These are phyloP conservation scores for Athalia rosae DNA, from an alignment of 2,888 invertebrate genomes.

Conservation along the genomic window DNA sequence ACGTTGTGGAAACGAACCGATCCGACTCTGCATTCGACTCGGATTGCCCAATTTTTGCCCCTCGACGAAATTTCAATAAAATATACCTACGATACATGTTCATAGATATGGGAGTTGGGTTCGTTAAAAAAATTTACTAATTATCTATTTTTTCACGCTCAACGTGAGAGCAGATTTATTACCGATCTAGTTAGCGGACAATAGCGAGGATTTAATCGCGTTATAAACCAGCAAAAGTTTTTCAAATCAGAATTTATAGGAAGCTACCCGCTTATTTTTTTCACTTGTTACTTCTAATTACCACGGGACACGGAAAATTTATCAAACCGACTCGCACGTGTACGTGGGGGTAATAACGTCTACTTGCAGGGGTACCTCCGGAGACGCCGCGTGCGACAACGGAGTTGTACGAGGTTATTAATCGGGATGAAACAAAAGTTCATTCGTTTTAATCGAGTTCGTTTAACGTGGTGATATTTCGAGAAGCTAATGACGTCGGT, in stretches of 20 bases:
- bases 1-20: not conserved
- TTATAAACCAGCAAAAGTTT: not conserved
- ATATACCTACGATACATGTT: not conserved
- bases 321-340: no score
- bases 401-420: conserved; percentile 2
- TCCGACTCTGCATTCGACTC: not conserved
- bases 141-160: conserved; percentile 1
- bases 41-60: not conserved
- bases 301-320: no score
- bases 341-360: no score
- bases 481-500: conserved; percentile 46
- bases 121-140: not conserved
- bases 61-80: not conserved
- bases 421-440: conserved; percentile 36
- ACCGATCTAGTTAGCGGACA: not conserved
- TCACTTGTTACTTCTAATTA: no score
- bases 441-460: conserved; percentile 38
- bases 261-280: no score
- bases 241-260: no score
- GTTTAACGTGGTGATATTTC: conserved; percentile 47
- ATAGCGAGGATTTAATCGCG: not conserved
- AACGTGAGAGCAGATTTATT: conserved; percentile 4
- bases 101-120: not conserved
- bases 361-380: not conserved
- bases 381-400: conserved; percentile 1